Evolutionary conservation across 2,797 vertebrate species (phyloP), one percentile per base, ranked within the genome.

Genomic region (Myotis findleyi): DNA sequence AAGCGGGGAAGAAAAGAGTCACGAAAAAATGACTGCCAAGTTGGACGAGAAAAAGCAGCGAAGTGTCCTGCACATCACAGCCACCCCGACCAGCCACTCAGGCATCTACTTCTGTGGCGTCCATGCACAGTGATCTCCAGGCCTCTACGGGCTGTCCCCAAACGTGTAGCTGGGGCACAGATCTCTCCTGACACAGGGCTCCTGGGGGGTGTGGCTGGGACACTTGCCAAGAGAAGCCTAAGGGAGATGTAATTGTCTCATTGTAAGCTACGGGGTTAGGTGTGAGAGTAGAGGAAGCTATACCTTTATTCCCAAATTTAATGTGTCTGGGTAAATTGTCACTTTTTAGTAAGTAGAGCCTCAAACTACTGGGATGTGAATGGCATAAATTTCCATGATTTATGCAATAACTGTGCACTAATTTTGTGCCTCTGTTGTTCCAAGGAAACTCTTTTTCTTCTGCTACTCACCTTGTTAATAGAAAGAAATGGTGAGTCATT

Each of bases 101-200:
- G 96, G 89, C 55, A 71, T 53, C 64, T 96, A 96, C 59, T 47
- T 96, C 91, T 97, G 93, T 55, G 92, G 23, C 18, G 49, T 44
- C 33, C 47, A 12, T 1, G 18, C 96, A 97, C 92, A 94, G 77
- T 69, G 71, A 69, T 76, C 53, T 79, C 30, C n/a, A 62, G 53
- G 21, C 68, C 6, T 44, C 21, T 44, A 4, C 14, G 16, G 44
- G 57, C 36, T 95, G 76, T 59, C 51, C 62, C 5, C 23, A 94
- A 87, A 93, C 53, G 30, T 47, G 21, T 81, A 80, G 10, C 57
- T 30, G 41, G 21, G 49, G 4, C 30, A 27, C 92, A 86, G 33
- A 6, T 12, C 51, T 87, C 44, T 77, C 6, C 33, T 68, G 71
- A 82, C 64, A n/a, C 3, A 1, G 71, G 30, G 21, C 23, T 57